Conservation (phyloP, 2,888 invertebrate genomes). For the Volucella inanis region DNA sequence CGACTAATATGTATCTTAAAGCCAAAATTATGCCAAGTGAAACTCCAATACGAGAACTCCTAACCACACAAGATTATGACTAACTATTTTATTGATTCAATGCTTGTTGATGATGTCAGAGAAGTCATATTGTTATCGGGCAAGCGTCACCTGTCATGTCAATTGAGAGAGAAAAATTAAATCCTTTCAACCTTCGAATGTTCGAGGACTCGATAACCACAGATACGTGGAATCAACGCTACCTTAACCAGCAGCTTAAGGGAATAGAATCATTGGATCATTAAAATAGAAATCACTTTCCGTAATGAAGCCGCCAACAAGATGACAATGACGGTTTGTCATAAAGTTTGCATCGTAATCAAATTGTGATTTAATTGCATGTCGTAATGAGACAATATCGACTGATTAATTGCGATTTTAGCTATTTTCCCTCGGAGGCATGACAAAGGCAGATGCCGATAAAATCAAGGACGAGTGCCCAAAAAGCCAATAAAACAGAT, state of each 20-base stretch:
- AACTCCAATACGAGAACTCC: neutral
- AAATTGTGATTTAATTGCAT: conserved; percentile 61
- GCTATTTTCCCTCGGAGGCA: conserved; percentile 19
- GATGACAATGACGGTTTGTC: conserved; percentile 57
- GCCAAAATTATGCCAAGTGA: neutral
- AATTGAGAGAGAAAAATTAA: conserved; percentile 8
- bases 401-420: conserved; percentile 45
- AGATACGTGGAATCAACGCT: neutral
- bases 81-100: no score
- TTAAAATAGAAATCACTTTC: conserved; percentile 37
- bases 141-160: neutral
- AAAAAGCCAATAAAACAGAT: conserved; percentile 38
- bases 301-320: conserved; percentile 52
- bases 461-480: conserved; percentile 21
- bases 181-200: neutral
- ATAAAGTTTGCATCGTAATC: conserved; percentile 52
- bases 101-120: no score
- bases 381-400: conserved; percentile 56
- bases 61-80: no score
- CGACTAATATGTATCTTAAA: conserved; percentile 33
- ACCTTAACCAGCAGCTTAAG: neutral
- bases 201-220: neutral
- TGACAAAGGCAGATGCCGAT: conserved; percentile 49
- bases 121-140: no score
- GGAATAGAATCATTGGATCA: neutral